Evolutionary conservation across 1,140 invertebrate genomes (phyloP).

Genomic region (Phocides pigmalion): DNA sequence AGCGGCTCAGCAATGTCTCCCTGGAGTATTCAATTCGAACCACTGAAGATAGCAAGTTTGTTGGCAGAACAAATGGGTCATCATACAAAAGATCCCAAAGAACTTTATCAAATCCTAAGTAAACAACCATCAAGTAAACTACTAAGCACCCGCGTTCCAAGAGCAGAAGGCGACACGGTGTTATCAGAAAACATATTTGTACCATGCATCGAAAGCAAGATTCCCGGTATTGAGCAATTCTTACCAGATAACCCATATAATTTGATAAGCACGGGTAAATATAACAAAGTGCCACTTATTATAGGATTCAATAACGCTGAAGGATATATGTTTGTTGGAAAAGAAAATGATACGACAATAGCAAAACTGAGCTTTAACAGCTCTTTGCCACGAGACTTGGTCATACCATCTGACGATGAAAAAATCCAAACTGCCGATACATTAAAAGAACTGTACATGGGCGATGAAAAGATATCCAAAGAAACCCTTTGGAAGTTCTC

Average conservation of each 20-base stretch:
- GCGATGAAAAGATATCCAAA: conserved; percentile 43
- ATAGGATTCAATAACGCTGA: conserved; percentile 68
- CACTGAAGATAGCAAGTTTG: conserved; percentile 50
- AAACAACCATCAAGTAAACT: conserved; percentile 51
- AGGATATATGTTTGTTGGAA: conserved; percentile 66
- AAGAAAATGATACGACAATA: conserved; percentile 69
- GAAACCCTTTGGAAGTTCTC: conserved; percentile 51
- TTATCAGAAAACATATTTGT: conserved; percentile 70
- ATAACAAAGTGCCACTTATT: conserved; percentile 61
- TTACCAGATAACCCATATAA: conserved; percentile 60
- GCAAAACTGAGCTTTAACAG: conserved; percentile 51
- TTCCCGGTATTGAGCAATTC: conserved; percentile 49
- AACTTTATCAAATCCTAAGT: conserved; percentile 60
- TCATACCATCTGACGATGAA: conserved; percentile 48
- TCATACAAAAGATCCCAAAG: conserved; percentile 54
- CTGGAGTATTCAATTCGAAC: conserved; percentile 65
- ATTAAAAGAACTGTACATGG: conserved; percentile 56
- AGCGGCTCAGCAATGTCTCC: conserved; percentile 83
- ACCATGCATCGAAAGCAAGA: conserved; percentile 59
- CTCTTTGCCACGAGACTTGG: conserved; percentile 60
- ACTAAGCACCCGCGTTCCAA: conserved; percentile 54
- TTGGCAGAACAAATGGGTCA: conserved; percentile 57
- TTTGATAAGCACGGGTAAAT: conserved; percentile 47
- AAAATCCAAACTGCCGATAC: conserved; percentile 43
- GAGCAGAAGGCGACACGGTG: conserved; percentile 53